Percentiles rank a stretch among this genome's conserved stretches.
phyloP scores from a whole-genome alignment of 2,797 vertebrate genomes.

The Anguilla anguilla region DNA sequence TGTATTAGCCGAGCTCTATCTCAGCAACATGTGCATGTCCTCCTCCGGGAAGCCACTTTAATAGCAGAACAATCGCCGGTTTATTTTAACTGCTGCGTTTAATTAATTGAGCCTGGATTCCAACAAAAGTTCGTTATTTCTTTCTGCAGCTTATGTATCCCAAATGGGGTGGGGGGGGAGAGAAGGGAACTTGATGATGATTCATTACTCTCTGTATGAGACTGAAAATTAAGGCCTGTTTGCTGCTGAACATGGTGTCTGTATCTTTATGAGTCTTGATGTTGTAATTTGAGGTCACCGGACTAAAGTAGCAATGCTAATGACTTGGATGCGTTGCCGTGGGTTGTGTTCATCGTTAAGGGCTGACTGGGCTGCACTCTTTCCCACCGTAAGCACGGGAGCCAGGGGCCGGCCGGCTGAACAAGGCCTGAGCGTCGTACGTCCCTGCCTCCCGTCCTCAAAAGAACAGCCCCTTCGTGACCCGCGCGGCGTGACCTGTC shows the following conservation, averaged over 20 bases:
- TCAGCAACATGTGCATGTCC: neutral
- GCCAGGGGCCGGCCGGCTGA: no score
- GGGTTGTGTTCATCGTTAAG: neutral
- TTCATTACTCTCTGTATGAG: conserved; percentile 16
- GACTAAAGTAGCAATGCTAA: neutral
- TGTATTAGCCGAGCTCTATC: conserved; percentile 24
- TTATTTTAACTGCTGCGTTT: conserved; percentile 28
- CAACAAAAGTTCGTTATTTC: conserved; percentile 4
- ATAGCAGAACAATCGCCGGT: conserved; percentile 24
- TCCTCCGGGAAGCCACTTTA: conserved; percentile 29
- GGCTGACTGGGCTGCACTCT: neutral
- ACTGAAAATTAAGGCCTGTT: neutral
- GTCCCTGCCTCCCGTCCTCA: neutral
- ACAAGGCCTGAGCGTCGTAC: neutral
- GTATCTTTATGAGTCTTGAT: neutral
- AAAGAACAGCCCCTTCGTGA: neutral
- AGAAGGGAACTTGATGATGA: neutral
- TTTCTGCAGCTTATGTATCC: conserved; percentile 4
- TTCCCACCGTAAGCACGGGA: neutral
- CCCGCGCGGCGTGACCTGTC: neutral
- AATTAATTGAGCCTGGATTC: conserved; percentile 25
- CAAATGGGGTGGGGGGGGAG: neutral
- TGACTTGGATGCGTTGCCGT: neutral
- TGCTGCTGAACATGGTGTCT: neutral
- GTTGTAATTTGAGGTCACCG: conserved; percentile 12